Evolutionary conservation across 92 coral and sea anemone genomes (phyloP).

Genomic region (Ricordea florida): DNA sequence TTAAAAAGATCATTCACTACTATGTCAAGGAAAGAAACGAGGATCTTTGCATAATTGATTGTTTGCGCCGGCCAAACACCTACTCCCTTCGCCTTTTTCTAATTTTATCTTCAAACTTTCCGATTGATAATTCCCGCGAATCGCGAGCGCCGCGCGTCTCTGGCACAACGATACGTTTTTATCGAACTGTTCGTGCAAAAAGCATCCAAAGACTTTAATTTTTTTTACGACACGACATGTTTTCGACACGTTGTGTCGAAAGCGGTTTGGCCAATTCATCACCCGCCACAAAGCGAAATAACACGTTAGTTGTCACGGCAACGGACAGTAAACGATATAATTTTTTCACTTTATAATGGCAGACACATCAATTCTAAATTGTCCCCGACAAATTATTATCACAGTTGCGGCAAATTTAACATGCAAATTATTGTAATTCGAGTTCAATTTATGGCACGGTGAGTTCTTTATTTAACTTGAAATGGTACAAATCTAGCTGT

Average conservation of each 20-base stretch:
- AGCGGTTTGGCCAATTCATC: too few species aligned
- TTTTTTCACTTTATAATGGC: constrained; percentile 5
- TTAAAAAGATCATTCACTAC: not conserved
- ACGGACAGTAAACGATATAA: not conserved
- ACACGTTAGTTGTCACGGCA: constrained; percentile 1
- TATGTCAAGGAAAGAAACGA: not conserved
- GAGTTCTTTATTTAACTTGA: too few species aligned
- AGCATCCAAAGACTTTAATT: not conserved
- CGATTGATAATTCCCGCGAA: not conserved
- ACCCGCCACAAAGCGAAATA: constrained; percentile 5
- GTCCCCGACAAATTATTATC: constrained; percentile 3
- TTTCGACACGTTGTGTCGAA: too few species aligned
- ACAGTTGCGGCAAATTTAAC: constrained; percentile 33
- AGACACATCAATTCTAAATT: constrained; percentile 5
- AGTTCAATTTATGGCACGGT: too few species aligned
- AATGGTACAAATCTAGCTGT: too few species aligned
- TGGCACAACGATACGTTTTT: too few species aligned
- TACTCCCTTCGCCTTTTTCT: not conserved
- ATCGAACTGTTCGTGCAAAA: too few species aligned
- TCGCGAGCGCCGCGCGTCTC: too few species aligned
- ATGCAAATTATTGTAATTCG: constrained; percentile 19
- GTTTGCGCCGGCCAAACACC: too few species aligned
- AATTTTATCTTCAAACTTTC: not conserved
- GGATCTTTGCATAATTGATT: constrained; percentile 2
- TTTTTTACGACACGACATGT: not conserved